Base-by-base conservation (phyloP, 2,797 vertebrate species). In the Erethizon dorsatum region DNA sequence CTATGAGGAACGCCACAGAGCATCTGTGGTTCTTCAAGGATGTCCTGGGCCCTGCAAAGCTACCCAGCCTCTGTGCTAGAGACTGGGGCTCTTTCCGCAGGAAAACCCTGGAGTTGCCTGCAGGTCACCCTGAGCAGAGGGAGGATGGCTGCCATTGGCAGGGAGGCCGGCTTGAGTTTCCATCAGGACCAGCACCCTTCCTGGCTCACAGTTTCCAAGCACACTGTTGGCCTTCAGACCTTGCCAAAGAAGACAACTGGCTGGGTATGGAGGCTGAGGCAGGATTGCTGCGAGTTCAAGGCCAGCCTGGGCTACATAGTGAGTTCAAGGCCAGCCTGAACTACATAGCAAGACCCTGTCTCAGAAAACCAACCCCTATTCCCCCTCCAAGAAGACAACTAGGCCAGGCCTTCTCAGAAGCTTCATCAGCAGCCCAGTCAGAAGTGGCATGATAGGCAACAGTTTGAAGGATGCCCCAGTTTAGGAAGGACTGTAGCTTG, bases 1-100 rank as follows among this genome's bases (percentile, higher is more conserved):
- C 31, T 54, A 0, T 0, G 67, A 18, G 17, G 54, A 5, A 75
- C 9, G 1, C n/a, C 20, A 2, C 24, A 50, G 12, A 11, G 17
- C n/a, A 37, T 75, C 78, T 77, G 59, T 50, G 71, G 20, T 31
- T 37, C 47, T 50, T 33, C 61, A 61, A 77, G 37, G 59, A 67
- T 20, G 0, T 37, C 59, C 65, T 52, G 10, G 59, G 26, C 33
- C 73, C 79, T 4, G 2, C 10, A 33, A 78, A 13, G 5, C 79
- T 5, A 1, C n/a, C 47, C n/a, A 7, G 33, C 20, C 57, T 50
- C 3, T 8, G 33, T n/a, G 54, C 52, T 28, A 59, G 1, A 69
- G 77, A 61, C 83, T 45, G 61, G 26, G 18, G 37, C 17, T 14
- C 11, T 41, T 54, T 85, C 78, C 83, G 26, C n/a, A 52, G 33